Evolutionary conservation across 2,888 invertebrate genomes (phyloP), one percentile per base, ranked within the genome.

Genomic region (Mythimna albipuncta): DNA sequence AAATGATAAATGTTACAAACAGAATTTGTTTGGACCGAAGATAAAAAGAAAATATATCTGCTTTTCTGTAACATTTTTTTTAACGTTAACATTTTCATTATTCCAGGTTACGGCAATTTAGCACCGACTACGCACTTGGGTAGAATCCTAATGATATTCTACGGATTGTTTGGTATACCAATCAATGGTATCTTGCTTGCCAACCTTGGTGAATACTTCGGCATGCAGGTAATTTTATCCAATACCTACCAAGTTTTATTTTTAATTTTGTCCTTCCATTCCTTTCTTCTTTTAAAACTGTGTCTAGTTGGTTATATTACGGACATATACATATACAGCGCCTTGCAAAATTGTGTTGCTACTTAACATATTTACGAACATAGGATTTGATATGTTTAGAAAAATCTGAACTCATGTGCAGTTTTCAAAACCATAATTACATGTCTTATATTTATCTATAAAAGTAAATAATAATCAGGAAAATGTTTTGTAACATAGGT

Each of bases 101-200:
- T 85, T 95, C 26, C 92, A 98, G 98, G 99, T 64, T 99, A 99
- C 92, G 99, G 99, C 64, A 99, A 99, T 93, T 96, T 99, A 89
- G 97, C 98, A 0, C 99, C 99, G 0, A 98, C 98, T 0, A 98
- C 98, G 1, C 97, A 97, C 81, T 94, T 98, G 57, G 98, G 98
- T 11, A 97, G 98, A 83, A 97, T 98, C 81, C 97, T 99, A 82
- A 98, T 99, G 97, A 98, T 99, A 86, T 97, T 98, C 85, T 99
- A 99, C 91, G 98, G 98, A 2, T 94, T 99, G 57, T 97, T 99
- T 82, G 99, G 99, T 38, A 98, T 98, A 82, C 98, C 98, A 0
- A 97, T 98, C 93, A 98, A 98, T 88, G 98, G 98, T 94, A 97
- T 98, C 83, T 94, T 98, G 21, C 97, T 98, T 77, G 98, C 98